Evolutionary conservation across 2,797 vertebrate genomes (phyloP).

Genomic region (Myripristis murdjan): DNA sequence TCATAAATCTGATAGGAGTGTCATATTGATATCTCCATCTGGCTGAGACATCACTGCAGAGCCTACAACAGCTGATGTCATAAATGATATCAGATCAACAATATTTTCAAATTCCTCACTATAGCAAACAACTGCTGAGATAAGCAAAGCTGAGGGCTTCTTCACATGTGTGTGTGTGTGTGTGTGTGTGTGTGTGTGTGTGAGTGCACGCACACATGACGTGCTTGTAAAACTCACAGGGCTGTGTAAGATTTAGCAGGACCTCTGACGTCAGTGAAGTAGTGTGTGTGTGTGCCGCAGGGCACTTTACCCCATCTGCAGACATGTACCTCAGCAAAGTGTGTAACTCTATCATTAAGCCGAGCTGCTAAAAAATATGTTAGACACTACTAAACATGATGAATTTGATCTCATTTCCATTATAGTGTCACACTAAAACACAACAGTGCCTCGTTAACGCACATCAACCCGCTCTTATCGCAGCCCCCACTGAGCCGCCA

Average conservation of each 20-base stretch:
- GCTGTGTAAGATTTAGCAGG: constrained; percentile 48
- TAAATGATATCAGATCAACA: constrained; percentile 1
- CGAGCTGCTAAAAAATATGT: background rate
- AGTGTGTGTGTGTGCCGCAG: constrained; percentile 20
- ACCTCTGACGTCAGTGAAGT: constrained; percentile 55
- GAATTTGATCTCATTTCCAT: background rate
- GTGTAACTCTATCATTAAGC: constrained; percentile 5
- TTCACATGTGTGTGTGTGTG: constrained; percentile 32
- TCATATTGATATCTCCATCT: background rate
- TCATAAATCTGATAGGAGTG: background rate
- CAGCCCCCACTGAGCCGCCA: background rate
- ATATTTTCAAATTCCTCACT: constrained; percentile 35
- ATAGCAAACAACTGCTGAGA: constrained; percentile 42
- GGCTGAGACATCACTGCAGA: background rate
- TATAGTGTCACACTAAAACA: background rate
- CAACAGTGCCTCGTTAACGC: background rate
- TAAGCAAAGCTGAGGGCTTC: constrained; percentile 36
- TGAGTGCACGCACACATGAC: no score
- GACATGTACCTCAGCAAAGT: constrained; percentile 12
- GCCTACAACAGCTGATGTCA: background rate
- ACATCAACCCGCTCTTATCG: constrained; percentile 23
- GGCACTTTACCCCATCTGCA: constrained; percentile 11
- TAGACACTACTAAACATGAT: background rate
- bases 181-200: constrained; percentile 19
- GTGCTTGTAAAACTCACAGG: constrained; percentile 53